A percentile compares a stretch with the other conserved stretches of the same genome.
Evolutionary conservation across 1,140 invertebrate species (phyloP).

Genomic region (Lutraria rhynchaena): DNA sequence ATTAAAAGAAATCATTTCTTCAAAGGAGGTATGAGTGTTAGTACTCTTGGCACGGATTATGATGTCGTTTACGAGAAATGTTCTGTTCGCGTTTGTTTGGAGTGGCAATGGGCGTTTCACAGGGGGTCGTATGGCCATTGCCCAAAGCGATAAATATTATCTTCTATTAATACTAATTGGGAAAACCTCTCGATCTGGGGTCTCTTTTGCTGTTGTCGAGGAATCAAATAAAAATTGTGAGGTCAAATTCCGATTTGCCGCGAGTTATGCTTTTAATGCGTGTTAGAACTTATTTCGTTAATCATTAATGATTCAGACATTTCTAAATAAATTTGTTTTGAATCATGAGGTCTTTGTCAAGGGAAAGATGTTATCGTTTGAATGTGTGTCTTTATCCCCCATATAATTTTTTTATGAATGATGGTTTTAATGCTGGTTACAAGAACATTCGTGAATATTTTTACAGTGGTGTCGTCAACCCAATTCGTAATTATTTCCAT

Average conservation of each 20-base stretch:
- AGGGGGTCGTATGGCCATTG: conserved; percentile 9
- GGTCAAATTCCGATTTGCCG: conserved; percentile 42
- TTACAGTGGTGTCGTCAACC: no score
- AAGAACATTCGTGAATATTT: no score
- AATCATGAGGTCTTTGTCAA: conserved; percentile 4
- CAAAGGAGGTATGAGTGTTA: conserved; percentile 22
- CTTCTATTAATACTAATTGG: conserved; percentile 58
- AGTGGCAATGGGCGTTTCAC: conserved; percentile 26
- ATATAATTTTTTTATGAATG: no score
- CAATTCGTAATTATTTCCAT: no score
- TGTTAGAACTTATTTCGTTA: conserved; percentile 9
- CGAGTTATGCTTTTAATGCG: conserved; percentile 25
- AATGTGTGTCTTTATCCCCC: no score
- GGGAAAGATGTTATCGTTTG: no score
- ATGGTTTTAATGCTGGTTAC: no score
- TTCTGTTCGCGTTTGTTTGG: conserved; percentile 1
- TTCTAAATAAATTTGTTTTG: conserved; percentile 27
- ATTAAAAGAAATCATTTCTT: conserved; percentile 53
- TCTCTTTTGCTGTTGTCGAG: conserved; percentile 5
- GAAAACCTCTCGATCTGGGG: conserved; percentile 9
- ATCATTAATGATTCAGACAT: conserved; percentile 27
- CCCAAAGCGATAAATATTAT: conserved; percentile 45
- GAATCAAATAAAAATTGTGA: conserved; percentile 23
- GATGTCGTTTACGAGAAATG: conserved; percentile 16
- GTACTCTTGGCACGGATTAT: conserved; percentile 43